These are phyloP conservation scores for Bostrychus sinensis DNA, from an alignment of 2,113 vertebrate genomes.

Conservation along the genomic window DNA sequence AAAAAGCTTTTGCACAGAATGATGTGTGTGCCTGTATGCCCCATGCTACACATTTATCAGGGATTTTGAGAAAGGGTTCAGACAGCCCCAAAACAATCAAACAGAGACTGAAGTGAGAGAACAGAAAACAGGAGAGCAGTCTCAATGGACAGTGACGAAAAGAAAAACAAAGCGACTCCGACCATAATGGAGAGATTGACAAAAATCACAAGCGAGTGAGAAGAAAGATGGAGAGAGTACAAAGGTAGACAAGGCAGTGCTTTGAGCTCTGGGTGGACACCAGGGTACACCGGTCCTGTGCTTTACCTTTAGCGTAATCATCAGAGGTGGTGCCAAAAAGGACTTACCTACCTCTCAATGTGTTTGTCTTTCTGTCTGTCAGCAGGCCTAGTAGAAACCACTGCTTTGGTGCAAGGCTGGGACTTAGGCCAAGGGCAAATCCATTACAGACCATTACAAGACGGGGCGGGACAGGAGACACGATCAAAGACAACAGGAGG, in stretches of 20 bases:
- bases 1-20: background rate
- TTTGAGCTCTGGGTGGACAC: background rate
- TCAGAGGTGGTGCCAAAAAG: background rate
- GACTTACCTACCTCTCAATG: background rate
- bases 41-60: slow-evolving; percentile 30
- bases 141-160: slow-evolving; percentile 18
- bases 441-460: background rate
- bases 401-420: background rate
- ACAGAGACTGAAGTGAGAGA: slow-evolving; percentile 7
- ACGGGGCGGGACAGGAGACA: background rate
- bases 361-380: slow-evolving; percentile 4
- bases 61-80: slow-evolving; percentile 41
- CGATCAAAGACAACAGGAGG: no score
- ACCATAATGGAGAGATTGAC: slow-evolving; percentile 20
- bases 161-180: slow-evolving; percentile 9
- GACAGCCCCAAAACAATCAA: slow-evolving; percentile 35
- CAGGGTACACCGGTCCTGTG: background rate
- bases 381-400: background rate
- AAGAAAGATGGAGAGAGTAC: slow-evolving; percentile 28
- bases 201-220: slow-evolving; percentile 16
- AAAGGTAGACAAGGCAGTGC: slow-evolving; percentile 5
- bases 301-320: background rate
- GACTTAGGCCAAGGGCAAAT: slow-evolving; percentile 7
- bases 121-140: slow-evolving; percentile 21
- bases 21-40: background rate